Conservation (phyloP, 2,888 invertebrate species). For the Harpalus rubripes region DNA sequence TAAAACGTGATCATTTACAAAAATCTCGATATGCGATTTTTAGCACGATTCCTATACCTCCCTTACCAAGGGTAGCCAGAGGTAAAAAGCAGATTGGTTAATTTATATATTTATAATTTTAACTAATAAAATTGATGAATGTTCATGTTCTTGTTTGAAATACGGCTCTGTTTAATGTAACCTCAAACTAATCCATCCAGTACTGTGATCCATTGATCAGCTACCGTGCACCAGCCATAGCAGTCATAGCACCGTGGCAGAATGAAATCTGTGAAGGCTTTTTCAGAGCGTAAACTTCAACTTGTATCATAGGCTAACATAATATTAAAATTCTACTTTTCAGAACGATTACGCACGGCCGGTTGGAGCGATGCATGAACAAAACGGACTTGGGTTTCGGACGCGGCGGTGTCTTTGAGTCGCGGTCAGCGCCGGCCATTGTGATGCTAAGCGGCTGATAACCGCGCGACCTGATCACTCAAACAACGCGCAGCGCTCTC, state of each 20-base stretch:
- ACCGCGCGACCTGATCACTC: slow-evolving; percentile 39
- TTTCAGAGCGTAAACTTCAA: slow-evolving; percentile 67
- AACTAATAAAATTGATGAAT: too few species aligned
- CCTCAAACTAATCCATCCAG: slow-evolving; percentile 43
- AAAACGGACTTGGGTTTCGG: slow-evolving; percentile 73
- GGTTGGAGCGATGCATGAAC: slow-evolving; percentile 69
- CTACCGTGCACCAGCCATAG: slow-evolving; percentile 15
- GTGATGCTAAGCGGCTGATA: slow-evolving; percentile 70
- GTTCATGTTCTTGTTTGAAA: background rate
- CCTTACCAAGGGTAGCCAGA: too few species aligned
- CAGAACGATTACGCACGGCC: slow-evolving; percentile 74
- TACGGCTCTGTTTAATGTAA: slow-evolving; percentile 26
- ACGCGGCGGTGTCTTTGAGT: slow-evolving; percentile 72
- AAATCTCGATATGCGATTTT: too few species aligned
- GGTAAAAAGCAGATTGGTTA: too few species aligned
- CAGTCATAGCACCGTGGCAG: background rate
- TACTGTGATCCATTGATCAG: slow-evolving; percentile 40
- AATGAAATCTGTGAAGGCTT: slow-evolving; percentile 54
- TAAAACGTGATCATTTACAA: too few species aligned
- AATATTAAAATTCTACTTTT: slow-evolving; percentile 74
- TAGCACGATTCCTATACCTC: too few species aligned
- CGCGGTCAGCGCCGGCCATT: slow-evolving; percentile 71
- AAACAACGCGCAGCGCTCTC: slow-evolving; percentile 15
- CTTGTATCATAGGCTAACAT: slow-evolving; percentile 70
- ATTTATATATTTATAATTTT: too few species aligned